Percentiles rank a stretch among this genome's conserved stretches.
Evolutionary conservation across 2,888 invertebrate genomes (phyloP).

Genomic region (Auanema freiburgensis): DNA sequence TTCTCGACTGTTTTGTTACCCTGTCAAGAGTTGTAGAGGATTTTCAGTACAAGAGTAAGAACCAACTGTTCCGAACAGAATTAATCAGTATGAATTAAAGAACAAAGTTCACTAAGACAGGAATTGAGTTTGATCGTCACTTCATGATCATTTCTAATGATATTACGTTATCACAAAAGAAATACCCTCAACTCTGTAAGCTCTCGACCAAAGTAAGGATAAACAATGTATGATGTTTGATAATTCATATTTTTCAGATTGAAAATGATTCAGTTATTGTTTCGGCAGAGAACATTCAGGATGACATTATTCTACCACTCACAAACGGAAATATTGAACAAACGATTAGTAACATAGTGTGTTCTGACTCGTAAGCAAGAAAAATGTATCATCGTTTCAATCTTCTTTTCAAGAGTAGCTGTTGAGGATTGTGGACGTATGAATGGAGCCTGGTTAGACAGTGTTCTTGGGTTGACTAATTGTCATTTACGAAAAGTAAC

Average conservation of each 20-base stretch:
- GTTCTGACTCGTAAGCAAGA: not conserved
- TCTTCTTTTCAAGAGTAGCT: slow-evolving; percentile 68
- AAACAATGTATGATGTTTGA: no score
- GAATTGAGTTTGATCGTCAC: slow-evolving; percentile 83
- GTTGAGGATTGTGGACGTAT: slow-evolving; percentile 83
- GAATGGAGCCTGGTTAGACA: slow-evolving; percentile 79
- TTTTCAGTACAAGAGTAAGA: slow-evolving; percentile 24
- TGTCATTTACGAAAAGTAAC: slow-evolving; percentile 29
- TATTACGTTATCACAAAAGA: slow-evolving; percentile 84
- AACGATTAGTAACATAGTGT: slow-evolving; percentile 1
- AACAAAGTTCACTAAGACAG: slow-evolving; percentile 79
- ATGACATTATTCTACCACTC: not conserved
- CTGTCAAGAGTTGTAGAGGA: slow-evolving; percentile 48
- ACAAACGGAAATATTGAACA: not conserved
- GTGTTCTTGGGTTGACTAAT: slow-evolving; percentile 33
- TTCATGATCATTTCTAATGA: slow-evolving; percentile 87
- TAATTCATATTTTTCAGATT: not conserved
- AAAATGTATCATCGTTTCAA: not conserved
- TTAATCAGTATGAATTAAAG: slow-evolving; percentile 46
- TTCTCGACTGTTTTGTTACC: slow-evolving; percentile 41
- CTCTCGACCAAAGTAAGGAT: slow-evolving; percentile 30
- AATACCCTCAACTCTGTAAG: slow-evolving; percentile 76
- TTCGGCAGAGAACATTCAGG: slow-evolving; percentile 13
- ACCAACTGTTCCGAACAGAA: not conserved
- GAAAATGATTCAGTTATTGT: slow-evolving; percentile 16